A percentile compares a stretch with the other conserved stretches of the same genome.
These are phyloP conservation scores for Epinotia brunnichana DNA, from an alignment of 2,888 invertebrate species.

Conservation along the genomic window DNA sequence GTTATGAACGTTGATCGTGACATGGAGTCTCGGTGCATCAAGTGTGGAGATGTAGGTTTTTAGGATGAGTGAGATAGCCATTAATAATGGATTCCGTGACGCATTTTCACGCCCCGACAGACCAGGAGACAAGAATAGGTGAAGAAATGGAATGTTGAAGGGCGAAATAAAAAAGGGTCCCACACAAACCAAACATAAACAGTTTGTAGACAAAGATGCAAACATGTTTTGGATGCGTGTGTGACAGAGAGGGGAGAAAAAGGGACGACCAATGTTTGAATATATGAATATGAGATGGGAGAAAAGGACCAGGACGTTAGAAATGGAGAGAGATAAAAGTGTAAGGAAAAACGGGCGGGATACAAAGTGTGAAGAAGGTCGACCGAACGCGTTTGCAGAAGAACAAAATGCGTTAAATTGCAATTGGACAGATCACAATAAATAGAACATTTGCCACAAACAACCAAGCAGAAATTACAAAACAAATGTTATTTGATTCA, in stretches of 20 bases:
- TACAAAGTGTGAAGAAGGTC: slow-evolving; percentile 5
- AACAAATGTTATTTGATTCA: slow-evolving; percentile 13
- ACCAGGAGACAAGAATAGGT: slow-evolving; percentile 19
- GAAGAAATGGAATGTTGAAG: slow-evolving; percentile 1
- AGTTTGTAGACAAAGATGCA: slow-evolving; percentile 6
- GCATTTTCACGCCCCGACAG: slow-evolving; percentile 8
- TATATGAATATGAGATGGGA: slow-evolving; percentile 13
- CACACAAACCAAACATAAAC: slow-evolving; percentile 14
- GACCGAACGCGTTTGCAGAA: slow-evolving; percentile 20
- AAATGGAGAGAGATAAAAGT: slow-evolving; percentile 8
- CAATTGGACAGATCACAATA: slow-evolving; percentile 28
- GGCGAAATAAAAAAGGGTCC: slow-evolving; percentile 12
- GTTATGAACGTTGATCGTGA: neutral
- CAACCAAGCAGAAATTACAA: slow-evolving; percentile 38
- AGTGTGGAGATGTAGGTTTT: neutral
- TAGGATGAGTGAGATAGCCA: neutral
- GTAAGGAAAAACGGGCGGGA: slow-evolving; percentile 4
- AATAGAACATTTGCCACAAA: slow-evolving; percentile 36
- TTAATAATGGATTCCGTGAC: slow-evolving; percentile 9
- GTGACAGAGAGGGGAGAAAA: slow-evolving; percentile 10
- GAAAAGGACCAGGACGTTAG: slow-evolving; percentile 13
- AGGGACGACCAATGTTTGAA: neutral
- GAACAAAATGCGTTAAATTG: slow-evolving; percentile 15
- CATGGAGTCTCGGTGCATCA: neutral
- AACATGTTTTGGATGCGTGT: neutral